Evolutionary conservation across 2,888 invertebrate genomes (phyloP), one percentile per base, ranked within the genome.

Genomic region (Falcaria lacertinaria): DNA sequence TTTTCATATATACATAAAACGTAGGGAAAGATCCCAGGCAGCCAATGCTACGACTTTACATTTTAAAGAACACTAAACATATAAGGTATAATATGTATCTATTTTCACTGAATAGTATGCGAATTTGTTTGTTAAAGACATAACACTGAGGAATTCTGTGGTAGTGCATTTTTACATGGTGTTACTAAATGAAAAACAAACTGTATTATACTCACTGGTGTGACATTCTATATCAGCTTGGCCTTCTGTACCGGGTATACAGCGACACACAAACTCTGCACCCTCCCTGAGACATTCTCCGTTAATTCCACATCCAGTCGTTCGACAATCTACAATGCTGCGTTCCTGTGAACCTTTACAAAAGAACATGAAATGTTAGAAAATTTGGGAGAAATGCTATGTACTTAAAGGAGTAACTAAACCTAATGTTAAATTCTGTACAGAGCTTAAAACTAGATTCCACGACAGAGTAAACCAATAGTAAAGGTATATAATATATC

Each of bases 241-340:
- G 58, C 94, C 94, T 74, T 92, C 92, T 41, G 93, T 94, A 54
- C 95, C 95, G 42, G 93, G 93, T 54, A 93, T 92, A 80, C 95
- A 95, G 69, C 93, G 91, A 84, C 96, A 96, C 32, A 95, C 93
- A 89, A 95, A 97, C 68, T 94, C 93, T 49, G 94, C 94, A 52
- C 95, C 94, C 80, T 96, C 94, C 58, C 95, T 92, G 54, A 96
- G 93, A 85, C 96, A 97, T 78, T 95, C 94, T n/a, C 95, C 95
- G 53, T 95, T 95, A 64, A 93, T 91, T 55, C 95, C 94, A 85
- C 97, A 97, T 52, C 96, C 96, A 48, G 92, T 92, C 1, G 94
- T 94, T 60, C 96, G 91, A 80, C 97, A 97, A 73, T 97, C 96
- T 37, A 93, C 90, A 32, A 91, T 83, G 54, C 90, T 91, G 45